A percentile compares a stretch with the other conserved stretches of the same genome.
Conservation (phyloP, 2,113 vertebrate species). For the Artemisiospiza belli region DNA sequence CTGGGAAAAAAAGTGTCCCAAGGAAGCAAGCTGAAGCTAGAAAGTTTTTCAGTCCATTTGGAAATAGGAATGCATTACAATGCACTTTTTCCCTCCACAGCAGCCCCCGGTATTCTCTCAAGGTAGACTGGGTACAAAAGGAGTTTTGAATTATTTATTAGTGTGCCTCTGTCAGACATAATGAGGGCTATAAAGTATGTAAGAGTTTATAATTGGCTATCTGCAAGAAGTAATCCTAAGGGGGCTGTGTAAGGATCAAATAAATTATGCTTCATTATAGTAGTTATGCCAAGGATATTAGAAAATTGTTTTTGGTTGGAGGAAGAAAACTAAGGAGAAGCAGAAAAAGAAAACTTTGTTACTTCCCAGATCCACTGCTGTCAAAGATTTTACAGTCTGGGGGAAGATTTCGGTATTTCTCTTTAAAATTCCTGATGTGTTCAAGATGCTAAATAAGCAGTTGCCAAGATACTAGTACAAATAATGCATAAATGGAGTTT, state of each 20-base stretch:
- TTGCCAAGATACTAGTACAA: slow-evolving; percentile 43
- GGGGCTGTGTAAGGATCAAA: slow-evolving; percentile 58
- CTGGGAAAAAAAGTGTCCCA: background rate
- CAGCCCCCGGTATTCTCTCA: slow-evolving; percentile 32
- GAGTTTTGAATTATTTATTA: slow-evolving; percentile 65
- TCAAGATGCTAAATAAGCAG: slow-evolving; percentile 15
- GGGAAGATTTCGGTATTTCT: slow-evolving; percentile 2
- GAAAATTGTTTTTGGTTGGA: slow-evolving; percentile 54
- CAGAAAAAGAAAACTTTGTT: background rate
- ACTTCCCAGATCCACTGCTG: background rate
- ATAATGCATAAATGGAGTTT: slow-evolving; percentile 50
- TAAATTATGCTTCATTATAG: slow-evolving; percentile 69
- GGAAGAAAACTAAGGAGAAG: slow-evolving; percentile 17
- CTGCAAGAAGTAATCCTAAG: slow-evolving; percentile 52
- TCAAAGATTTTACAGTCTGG: slow-evolving; percentile 1
- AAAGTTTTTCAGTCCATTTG: slow-evolving; percentile 46
- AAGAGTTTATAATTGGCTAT: slow-evolving; percentile 68
- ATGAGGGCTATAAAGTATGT: slow-evolving; percentile 60
- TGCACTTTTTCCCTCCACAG: background rate
- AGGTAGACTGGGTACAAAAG: slow-evolving; percentile 48
- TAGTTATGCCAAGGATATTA: slow-evolving; percentile 59
- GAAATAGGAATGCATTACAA: slow-evolving; percentile 49
- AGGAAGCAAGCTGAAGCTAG: background rate
- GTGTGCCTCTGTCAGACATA: slow-evolving; percentile 54
- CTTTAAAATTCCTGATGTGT: slow-evolving; percentile 31